phyloP scores from a whole-genome alignment of 2,797 vertebrate species.

The Octomys mimax region DNA sequence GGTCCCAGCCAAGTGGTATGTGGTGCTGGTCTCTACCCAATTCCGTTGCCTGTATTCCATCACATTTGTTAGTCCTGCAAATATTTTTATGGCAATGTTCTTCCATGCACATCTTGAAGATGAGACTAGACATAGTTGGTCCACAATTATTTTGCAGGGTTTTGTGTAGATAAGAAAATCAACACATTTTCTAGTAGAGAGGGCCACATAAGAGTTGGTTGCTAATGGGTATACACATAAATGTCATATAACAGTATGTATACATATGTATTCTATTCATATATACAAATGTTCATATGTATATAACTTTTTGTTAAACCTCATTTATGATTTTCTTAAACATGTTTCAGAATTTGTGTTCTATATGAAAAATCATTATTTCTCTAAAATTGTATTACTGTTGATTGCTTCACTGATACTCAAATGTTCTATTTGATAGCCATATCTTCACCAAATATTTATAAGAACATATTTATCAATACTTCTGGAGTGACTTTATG shows the following conservation, averaged over 20 bases:
- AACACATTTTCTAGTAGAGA: not conserved
- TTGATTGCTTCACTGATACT: not conserved
- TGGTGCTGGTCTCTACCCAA: no score
- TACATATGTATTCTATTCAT: no score
- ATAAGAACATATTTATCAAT: not conserved
- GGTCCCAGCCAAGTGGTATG: no score
- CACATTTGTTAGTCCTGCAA: not conserved
- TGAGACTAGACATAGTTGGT: not conserved
- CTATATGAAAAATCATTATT: not conserved
- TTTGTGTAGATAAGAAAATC: not conserved
- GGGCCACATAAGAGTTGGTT: not conserved
- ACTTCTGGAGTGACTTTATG: not conserved
- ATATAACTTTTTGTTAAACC: not conserved
- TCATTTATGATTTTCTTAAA: not conserved
- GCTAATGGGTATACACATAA: not conserved
- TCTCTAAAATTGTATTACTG: not conserved
- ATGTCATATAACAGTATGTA: not conserved
- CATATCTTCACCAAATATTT: not conserved
- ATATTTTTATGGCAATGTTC: not conserved
- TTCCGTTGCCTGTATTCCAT: not conserved
- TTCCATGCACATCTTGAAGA: not conserved
- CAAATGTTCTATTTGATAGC: not conserved
- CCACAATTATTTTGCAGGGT: conserved; percentile 10
- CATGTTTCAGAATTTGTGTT: not conserved
- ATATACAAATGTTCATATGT: not conserved